Base-by-base conservation (phyloP, 2,797 vertebrate species). In the Podarcis lilfordi region DNA sequence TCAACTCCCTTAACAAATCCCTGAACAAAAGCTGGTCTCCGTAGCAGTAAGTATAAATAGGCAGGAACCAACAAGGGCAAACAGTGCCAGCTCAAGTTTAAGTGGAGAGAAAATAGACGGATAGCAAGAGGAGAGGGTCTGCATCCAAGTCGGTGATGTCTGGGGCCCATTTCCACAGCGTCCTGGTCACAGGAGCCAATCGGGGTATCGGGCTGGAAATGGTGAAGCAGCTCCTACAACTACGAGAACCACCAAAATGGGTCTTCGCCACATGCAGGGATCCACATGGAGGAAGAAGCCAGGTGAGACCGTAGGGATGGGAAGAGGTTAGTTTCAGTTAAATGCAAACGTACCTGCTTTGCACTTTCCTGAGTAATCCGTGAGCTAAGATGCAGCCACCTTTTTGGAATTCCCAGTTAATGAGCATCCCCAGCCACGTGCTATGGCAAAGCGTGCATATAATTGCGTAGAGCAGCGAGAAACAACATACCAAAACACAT, bases 111-210 rank as follows among this genome's bases (percentile, higher is more conserved):
- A 4, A 35, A 79, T n/a, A 8, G 15, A 40, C 10, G 35, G 10
- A 7, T 17, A 8, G 32, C 29, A 25, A 35, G 10, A 7, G 27
- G 3, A 29, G 27, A 32, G 27, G 21, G 35, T 15, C 29, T 17
- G 29, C 76, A 17, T 35, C 21, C 1, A 7, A 55, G 23, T 3
- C 5, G 0, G 8, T 6, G 1, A 86, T 86, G 85, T 25, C 85
- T 1, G 66, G 77, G 27, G 23, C 3, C 3, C 2, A 69, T 8
- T 37, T 80, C n/a, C 8, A 19, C 23, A 80, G 64, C 11, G 64
- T 86, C 43, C 15, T 86, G 85, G 85, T 86, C n/a, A 86, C 85
- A 1, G 85, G 85, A 29, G 85, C 85, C n/a, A 86, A 86, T 32
- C 76, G 85, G n/a, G 85, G 85, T n/a, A 86, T 86, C 10, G 85